These are phyloP conservation scores for Coronaproctus castanopsis DNA, from an alignment of 2,888 invertebrate species.

Conservation along the genomic window DNA sequence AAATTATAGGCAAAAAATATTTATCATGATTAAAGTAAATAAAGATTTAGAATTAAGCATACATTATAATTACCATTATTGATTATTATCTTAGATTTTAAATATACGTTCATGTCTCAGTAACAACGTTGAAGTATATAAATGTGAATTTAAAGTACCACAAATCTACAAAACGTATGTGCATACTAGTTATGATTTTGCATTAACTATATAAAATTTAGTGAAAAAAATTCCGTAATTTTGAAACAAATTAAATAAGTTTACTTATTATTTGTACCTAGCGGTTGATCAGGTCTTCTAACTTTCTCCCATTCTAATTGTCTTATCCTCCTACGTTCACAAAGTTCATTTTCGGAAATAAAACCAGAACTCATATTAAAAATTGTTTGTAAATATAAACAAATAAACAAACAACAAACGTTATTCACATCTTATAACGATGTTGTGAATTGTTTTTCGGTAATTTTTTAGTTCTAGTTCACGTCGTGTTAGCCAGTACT, in stretches of 20 bases:
- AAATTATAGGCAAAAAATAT: background rate
- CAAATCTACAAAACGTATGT: no score
- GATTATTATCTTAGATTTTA: constrained; percentile 7
- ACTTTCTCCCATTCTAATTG: constrained; percentile 97
- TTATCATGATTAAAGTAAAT: background rate
- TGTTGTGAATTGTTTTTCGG: no score
- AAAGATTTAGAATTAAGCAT: background rate
- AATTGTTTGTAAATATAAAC: no score
- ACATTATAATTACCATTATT: no score
- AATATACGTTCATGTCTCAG: constrained; percentile 7
- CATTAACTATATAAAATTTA: no score
- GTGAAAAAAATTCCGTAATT: background rate
- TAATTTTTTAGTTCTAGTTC: no score
- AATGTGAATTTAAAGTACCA: no score
- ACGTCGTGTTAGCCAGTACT: no score
- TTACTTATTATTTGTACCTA: constrained; percentile 37
- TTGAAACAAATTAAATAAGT: background rate
- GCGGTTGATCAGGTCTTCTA: constrained; percentile 68
- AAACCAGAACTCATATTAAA: constrained; percentile 70
- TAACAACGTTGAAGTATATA: no score
- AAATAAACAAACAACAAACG: no score
- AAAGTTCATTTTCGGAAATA: constrained; percentile 67
- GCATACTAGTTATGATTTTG: no score
- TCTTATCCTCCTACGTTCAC: constrained; percentile 53
- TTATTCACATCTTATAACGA: no score